Conservation (phyloP, 2,113 vertebrate genomes). For the Tautogolabrus adspersus region DNA sequence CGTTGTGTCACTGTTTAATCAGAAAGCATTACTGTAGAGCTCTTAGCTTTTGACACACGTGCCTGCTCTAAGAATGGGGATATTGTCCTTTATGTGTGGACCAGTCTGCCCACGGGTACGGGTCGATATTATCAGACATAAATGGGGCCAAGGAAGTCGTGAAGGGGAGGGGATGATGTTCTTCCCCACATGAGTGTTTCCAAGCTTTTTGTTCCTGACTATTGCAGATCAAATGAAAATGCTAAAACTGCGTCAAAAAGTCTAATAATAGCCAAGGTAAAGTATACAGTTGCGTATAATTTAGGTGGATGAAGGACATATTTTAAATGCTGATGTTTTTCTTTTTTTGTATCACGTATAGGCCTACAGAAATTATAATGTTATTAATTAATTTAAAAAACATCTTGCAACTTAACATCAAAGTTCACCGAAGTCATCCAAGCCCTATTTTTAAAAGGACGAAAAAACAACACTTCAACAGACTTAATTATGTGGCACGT, state of each 20-base stretch:
- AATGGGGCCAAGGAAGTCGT: conserved; percentile 25
- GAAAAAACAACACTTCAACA: conserved; percentile 52
- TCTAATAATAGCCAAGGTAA: background rate
- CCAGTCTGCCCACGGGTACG: conserved; percentile 11
- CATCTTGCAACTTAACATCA: conserved; percentile 6
- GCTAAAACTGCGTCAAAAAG: background rate
- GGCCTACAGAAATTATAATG: background rate
- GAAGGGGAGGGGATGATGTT: background rate
- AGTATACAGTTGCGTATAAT: background rate
- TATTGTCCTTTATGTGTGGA: conserved; percentile 40
- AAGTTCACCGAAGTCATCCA: conserved; percentile 26
- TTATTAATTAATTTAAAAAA: background rate
- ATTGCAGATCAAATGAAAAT: no score
- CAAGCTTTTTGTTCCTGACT: no score
- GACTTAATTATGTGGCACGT: conserved; percentile 27
- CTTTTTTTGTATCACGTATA: no score
- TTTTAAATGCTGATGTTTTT: no score
- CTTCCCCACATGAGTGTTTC: no score
- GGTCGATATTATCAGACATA: conserved; percentile 36
- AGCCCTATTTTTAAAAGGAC: background rate
- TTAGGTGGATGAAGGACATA: no score
- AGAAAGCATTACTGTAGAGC: conserved; percentile 17
- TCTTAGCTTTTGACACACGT: conserved; percentile 33
- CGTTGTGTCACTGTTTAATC: conserved; percentile 7
- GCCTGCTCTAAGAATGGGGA: conserved; percentile 30